Percentiles rank a stretch among this genome's conserved stretches.
Evolutionary conservation across 1,140 invertebrate genomes (phyloP).

Genomic region (Drosophila kurseongensis): DNA sequence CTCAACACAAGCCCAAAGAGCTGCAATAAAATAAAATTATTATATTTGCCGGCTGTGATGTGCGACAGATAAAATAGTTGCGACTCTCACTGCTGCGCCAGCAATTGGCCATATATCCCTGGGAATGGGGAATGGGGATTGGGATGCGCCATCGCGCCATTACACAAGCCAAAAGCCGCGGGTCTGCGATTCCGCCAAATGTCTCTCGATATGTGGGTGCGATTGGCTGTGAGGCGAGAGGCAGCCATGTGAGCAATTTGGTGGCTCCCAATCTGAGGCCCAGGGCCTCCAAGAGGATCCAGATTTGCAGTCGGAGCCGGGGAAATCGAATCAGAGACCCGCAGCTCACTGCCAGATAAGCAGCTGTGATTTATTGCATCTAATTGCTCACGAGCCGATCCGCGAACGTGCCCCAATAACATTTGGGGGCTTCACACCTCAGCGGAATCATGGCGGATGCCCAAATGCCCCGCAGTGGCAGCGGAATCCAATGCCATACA

Average conservation of each 20-base stretch:
- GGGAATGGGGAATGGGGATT: conserved; percentile 7
- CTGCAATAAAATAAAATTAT: conserved; percentile 43
- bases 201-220: conserved; percentile 7
- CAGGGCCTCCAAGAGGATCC: background rate
- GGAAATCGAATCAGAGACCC: conserved; percentile 38
- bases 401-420: conserved; percentile 72
- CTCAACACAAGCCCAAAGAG: background rate
- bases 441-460: conserved; percentile 48
- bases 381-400: conserved; percentile 66
- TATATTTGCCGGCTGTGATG: conserved; percentile 22
- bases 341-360: conserved; percentile 56
- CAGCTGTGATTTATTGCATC: conserved; percentile 71
- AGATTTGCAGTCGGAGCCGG: conserved; percentile 1
- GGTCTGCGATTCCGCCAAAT: conserved; percentile 37
- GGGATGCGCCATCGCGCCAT: conserved; percentile 13
- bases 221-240: background rate
- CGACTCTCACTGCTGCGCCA: conserved; percentile 34
- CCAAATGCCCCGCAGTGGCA: conserved; percentile 18
- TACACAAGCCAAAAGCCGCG: conserved; percentile 32
- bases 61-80: conserved; percentile 47
- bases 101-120: conserved; percentile 42
- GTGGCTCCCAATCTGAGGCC: background rate
- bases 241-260: conserved; percentile 41
- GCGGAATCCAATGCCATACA: conserved; percentile 33
- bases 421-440: conserved; percentile 70